These are phyloP conservation scores for Cryptophagus acutangulus DNA, from an alignment of 2,888 invertebrate genomes.

Conservation along the genomic window DNA sequence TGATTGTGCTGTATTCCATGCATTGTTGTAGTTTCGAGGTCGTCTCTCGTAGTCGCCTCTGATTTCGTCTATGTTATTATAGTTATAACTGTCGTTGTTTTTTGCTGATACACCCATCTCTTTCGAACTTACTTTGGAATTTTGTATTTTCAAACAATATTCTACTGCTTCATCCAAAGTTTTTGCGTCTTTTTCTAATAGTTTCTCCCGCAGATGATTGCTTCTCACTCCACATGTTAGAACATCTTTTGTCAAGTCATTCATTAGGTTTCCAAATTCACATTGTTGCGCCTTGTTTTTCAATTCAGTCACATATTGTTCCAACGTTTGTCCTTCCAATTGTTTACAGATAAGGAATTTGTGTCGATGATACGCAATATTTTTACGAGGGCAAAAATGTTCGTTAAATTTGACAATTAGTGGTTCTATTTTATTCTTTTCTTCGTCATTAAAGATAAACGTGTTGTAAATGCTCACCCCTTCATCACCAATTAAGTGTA, in stretches of 20 bases:
- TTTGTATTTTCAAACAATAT: no score
- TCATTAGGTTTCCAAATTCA: slow-evolving; percentile 7
- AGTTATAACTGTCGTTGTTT: no score
- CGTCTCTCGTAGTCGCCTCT: no score
- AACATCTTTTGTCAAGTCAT: slow-evolving; percentile 1
- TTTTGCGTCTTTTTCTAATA: no score
- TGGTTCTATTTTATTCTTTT: slow-evolving; percentile 1
- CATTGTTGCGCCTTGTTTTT: slow-evolving; percentile 7
- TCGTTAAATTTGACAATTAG: slow-evolving; percentile 2
- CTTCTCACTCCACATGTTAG: slow-evolving; percentile 8
- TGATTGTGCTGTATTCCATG: no score
- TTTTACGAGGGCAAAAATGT: slow-evolving; percentile 6
- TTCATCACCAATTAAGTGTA: slow-evolving; percentile 1
- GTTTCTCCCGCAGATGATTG: neutral
- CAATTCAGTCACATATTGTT: slow-evolving; percentile 10
- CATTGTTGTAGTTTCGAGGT: no score
- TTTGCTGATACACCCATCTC: no score
- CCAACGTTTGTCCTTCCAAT: slow-evolving; percentile 8
- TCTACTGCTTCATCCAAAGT: no score
- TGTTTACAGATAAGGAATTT: slow-evolving; percentile 9
- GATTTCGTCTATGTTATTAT: no score
- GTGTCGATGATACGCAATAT: slow-evolving; percentile 11
- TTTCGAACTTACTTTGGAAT: no score
- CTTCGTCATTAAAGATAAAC: neutral
- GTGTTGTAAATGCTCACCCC: slow-evolving; percentile 5